These are phyloP conservation scores for Hemicordylus capensis DNA, from an alignment of 2,113 vertebrate genomes.

Conservation along the genomic window DNA sequence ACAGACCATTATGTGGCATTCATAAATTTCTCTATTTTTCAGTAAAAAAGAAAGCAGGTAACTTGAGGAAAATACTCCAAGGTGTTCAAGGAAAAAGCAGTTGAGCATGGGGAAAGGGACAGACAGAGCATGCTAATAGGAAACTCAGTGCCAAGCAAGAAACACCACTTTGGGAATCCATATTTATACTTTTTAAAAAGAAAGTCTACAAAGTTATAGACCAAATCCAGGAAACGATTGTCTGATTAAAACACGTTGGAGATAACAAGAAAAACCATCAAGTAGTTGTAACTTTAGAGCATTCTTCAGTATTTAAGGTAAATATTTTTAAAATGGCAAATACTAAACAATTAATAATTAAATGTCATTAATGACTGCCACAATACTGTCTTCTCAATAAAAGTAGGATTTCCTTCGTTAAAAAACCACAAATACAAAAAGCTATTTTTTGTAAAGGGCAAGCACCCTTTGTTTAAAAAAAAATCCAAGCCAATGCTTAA, in stretches of 20 bases:
- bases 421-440: constrained; percentile 49
- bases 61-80: neutral
- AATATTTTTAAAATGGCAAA: constrained; percentile 28
- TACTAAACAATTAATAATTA: constrained; percentile 38
- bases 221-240: neutral
- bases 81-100: neutral
- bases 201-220: neutral
- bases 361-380: constrained; percentile 51
- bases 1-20: neutral
- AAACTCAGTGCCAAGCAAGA: neutral
- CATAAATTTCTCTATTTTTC: neutral
- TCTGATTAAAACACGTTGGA: neutral
- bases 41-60: neutral
- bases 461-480: constrained; percentile 32
- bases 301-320: constrained; percentile 32
- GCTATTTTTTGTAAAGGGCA: constrained; percentile 29
- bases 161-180: neutral
- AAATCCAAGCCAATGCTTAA: neutral
- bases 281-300: constrained; percentile 12
- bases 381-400: constrained; percentile 50
- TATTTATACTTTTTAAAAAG: neutral
- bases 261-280: neutral
- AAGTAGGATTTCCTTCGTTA: constrained; percentile 45
- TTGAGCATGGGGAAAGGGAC: too few species aligned
- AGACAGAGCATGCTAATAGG: neutral